Conservation (phyloP, 1,140 invertebrate genomes). For the Drosophila busckii region DNA sequence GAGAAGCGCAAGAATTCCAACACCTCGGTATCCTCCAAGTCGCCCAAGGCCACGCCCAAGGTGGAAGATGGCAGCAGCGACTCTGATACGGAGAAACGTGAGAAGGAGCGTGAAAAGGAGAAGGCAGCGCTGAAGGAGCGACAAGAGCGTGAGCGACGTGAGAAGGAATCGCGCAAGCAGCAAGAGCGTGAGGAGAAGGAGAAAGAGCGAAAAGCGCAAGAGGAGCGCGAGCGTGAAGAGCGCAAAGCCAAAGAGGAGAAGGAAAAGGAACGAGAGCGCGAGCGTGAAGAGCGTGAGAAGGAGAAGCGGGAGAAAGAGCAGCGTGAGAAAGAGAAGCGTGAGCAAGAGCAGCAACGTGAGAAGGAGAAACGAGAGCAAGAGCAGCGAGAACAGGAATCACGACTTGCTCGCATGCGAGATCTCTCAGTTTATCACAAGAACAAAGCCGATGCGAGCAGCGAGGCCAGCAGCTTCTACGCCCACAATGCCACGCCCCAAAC, state of each 20-base stretch:
- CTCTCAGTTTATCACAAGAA: conserved; percentile 57
- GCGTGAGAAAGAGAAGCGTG: conserved; percentile 46
- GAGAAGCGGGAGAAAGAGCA: conserved; percentile 75
- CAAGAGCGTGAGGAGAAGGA: conserved; percentile 59
- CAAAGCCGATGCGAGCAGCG: conserved; percentile 46
- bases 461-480: conserved; percentile 48
- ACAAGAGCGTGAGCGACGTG: conserved; percentile 56
- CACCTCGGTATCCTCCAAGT: conserved; percentile 52
- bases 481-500: conserved; percentile 37
- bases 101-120: conserved; percentile 50
- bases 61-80: conserved; percentile 63
- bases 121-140: conserved; percentile 33
- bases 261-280: conserved; percentile 66
- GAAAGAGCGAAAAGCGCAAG: conserved; percentile 25
- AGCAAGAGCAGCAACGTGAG: conserved; percentile 41
- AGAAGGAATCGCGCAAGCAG: conserved; percentile 56
- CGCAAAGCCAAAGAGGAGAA: conserved; percentile 43
- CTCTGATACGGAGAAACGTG: conserved; percentile 50
- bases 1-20: conserved; percentile 64
- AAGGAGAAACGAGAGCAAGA: conserved; percentile 33
- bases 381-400: conserved; percentile 50
- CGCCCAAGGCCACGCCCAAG: conserved; percentile 58
- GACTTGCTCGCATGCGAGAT: conserved; percentile 56
- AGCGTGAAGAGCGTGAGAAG: conserved; percentile 70
- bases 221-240: conserved; percentile 32